Base-by-base conservation (phyloP, 2,113 vertebrate genomes). In the Seriola rivoliana region DNA sequence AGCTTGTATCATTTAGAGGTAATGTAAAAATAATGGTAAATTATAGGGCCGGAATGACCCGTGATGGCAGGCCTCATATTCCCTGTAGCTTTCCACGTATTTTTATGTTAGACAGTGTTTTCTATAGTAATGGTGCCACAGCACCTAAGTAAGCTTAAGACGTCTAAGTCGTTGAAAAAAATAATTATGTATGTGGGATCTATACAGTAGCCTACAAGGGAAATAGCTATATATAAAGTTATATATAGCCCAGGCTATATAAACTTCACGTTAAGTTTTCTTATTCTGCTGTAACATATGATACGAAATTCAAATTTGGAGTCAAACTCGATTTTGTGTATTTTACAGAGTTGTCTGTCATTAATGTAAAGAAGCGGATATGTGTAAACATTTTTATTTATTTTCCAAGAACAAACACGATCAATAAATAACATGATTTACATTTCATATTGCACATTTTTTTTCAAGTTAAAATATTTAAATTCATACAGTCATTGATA, bases 11-110 rank as follows among this genome's bases (percentile, higher is more conserved):
- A 99, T 99, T 99, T 99, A 99, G 95, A 98, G 96, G 95, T 99
- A 99, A 99, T 99, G 97, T 97, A 98, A 97, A 98, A 97, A 98
- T 99, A 99, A 99, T 99, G 96, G 97, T 98, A 98, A 99, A 99
- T 99, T 97, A 99, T 97, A 97, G 96, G 96, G 96, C 96, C 96
- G 96, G 97, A 97, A 97, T 99, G 97, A 97, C 97, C 97, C 96
- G 95, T 97, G 97, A 97, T 97, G 94, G 96, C 96, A 97, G 96
- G 90, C 95, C 95, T 95, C 93, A 94, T 97, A 97, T 98, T 97
- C 97, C 97, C 97, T 92, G 85, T 93, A 97, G 97, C 96, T 97
- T 93, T 96, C 90, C 94, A 91, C 92, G 89, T 96, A 92, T 94
- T 96, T 77, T 96, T 96, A 97, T 98, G 96, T 94, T 93, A 95